Base-by-base conservation (phyloP, 1,140 invertebrate species). In the Drosophila asahinai region DNA sequence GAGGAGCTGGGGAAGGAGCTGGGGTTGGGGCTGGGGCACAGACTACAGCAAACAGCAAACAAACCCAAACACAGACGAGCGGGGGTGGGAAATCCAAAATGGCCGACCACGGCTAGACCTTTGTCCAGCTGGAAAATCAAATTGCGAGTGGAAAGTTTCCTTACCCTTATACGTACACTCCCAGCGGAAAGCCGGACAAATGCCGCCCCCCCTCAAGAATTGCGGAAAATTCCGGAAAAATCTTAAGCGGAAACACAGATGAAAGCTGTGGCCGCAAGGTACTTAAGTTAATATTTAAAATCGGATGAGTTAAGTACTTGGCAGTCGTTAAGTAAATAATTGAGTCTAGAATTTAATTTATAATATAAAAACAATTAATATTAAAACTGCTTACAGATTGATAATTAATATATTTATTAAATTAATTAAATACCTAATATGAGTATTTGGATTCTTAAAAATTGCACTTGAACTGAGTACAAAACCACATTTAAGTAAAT, bases 51-150 rank as follows among this genome's bases (percentile, higher is more conserved):
- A 59, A 52, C 59, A 68, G 57, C 40, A 75, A 49, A 66, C 63
- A 66, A 66, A 66, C 60, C 63, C 63, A 63, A 63, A 36, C 58
- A 80, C 47, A 58, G 22, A 55, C 57, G 38, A 25, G 3, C 25
- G 3, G 49, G 63, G 63, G 63, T 65, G 63, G 58, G 40, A 76
- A 76, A 80, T 80, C 60, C 76, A 83, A 83, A 83, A 83, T 83
- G 81, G 81, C 77, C 51, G 81, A 64, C 77, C 54, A 40, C 14
- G 42, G 47, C 79, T 72, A 81, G 80, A 81, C 80, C 64, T 68
- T 70, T 63, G 60, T 55, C 72, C 67, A 71, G 67, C 67, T 38
- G 67, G 27, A 71, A 47, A 68, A 65, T 68, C 62, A 66, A 68
- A 68, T 40, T 43, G 49, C 15, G 12, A 47, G 49, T 22, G 64